Evolutionary conservation across 35 echinoderm and acorn worm species (phyloP).

Genomic region (Heliocidaris tuberculata): DNA sequence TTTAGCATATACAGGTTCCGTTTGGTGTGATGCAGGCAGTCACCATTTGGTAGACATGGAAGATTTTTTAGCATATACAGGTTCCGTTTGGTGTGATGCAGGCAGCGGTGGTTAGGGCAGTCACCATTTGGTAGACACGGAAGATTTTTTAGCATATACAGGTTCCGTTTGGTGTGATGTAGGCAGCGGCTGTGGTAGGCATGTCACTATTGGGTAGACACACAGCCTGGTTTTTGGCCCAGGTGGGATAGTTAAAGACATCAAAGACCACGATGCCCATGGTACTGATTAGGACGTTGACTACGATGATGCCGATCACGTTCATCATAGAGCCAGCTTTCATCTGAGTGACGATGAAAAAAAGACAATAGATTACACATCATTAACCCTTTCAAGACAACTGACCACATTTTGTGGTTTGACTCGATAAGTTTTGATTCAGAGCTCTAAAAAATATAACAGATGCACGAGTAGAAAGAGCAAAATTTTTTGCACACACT

Average conservation of each 20-base stretch:
- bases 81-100: no score
- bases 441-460: no score
- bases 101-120: no score
- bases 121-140: no score
- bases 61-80: no score
- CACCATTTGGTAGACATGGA: background rate
- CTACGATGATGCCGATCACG: conserved; percentile 70
- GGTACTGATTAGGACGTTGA: conserved; percentile 79
- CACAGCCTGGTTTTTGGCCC: conserved; percentile 47
- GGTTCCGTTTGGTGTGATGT: background rate
- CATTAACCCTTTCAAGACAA: no score
- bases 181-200: background rate
- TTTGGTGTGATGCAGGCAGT: background rate
- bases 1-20: no score
- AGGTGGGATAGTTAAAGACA: conserved; percentile 73
- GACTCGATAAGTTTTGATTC: no score
- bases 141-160: no score
- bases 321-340: conserved; percentile 77
- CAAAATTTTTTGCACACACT: no score
- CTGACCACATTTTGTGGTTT: no score
- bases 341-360: conserved; percentile 50
- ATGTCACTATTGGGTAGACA: background rate
- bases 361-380: background rate
- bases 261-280: conserved; percentile 82
- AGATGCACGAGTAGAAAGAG: no score